phyloP scores from a whole-genome alignment of 2,888 invertebrate species.

The Tenthredo notha region DNA sequence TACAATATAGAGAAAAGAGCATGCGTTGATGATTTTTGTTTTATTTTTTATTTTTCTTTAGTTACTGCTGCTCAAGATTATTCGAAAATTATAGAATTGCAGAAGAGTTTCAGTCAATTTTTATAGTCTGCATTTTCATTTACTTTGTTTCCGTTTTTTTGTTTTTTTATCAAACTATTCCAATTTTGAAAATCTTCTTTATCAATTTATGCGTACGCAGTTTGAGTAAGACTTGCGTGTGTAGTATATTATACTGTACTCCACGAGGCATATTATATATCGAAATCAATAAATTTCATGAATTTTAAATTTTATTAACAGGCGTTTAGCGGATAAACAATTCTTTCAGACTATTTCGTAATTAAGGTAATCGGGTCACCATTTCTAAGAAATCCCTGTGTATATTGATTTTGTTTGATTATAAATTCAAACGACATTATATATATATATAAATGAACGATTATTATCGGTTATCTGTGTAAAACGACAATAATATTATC shows the following conservation, averaged over 20 bases:
- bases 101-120: conserved; percentile 24
- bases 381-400: conserved; percentile 3
- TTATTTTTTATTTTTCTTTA: neutral
- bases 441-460: neutral
- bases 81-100: neutral
- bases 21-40: neutral
- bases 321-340: conserved; percentile 43
- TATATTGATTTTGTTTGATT: conserved; percentile 20
- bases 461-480: neutral
- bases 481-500: conserved; percentile 1
- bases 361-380: conserved; percentile 44
- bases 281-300: neutral
- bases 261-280: conserved; percentile 1
- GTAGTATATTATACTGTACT: conserved; percentile 36
- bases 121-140: conserved; percentile 36
- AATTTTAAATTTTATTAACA: conserved; percentile 38
- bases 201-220: neutral
- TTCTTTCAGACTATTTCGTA: conserved; percentile 47
- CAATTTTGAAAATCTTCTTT: neutral
- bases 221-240: conserved; percentile 7
- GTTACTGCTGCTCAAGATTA: conserved; percentile 24
- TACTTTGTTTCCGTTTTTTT: conserved; percentile 5
- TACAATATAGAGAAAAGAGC: neutral
- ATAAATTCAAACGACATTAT: neutral
- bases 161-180: neutral